Conservation (phyloP, 2,113 vertebrate species). For the Prinia subflava region DNA sequence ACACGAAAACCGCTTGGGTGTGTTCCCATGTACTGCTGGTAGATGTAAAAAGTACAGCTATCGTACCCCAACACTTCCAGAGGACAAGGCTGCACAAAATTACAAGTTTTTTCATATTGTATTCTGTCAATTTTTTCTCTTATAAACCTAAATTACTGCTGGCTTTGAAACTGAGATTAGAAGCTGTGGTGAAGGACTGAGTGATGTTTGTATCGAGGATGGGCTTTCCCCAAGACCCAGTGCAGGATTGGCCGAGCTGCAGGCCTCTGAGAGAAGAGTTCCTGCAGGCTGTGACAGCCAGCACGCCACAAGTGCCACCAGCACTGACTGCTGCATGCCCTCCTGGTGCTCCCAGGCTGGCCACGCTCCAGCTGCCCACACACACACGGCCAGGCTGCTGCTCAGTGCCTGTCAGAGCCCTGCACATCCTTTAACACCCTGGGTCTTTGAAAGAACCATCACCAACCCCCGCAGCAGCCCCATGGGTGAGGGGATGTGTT, state of each 20-base stretch:
- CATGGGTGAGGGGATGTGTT: rapidly evolving
- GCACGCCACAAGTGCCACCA: rapidly evolving
- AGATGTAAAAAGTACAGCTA: rapidly evolving
- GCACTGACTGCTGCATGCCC: rapidly evolving
- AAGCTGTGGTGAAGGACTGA: not conserved
- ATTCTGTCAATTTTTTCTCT: not conserved
- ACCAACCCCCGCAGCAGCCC: not conserved
- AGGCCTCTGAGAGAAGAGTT: not conserved
- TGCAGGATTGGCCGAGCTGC: not conserved
- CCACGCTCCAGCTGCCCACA: not conserved
- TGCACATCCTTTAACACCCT: not conserved
- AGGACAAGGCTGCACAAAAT: not conserved
- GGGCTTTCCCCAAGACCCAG: not conserved
- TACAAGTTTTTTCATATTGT: not conserved
- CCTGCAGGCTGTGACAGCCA: not conserved
- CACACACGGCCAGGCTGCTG: not conserved
- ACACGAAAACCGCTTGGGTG: not conserved
- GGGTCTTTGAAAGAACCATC: not conserved
- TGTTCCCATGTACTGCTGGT: rapidly evolving
- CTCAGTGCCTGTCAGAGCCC: not conserved
- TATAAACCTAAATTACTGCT: not conserved
- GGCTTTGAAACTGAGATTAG: not conserved
- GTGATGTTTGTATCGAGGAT: not conserved
- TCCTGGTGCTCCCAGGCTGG: not conserved
- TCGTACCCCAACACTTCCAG: not conserved